Base-by-base conservation (phyloP, 2,113 vertebrate species). In the Chitala chitala region DNA sequence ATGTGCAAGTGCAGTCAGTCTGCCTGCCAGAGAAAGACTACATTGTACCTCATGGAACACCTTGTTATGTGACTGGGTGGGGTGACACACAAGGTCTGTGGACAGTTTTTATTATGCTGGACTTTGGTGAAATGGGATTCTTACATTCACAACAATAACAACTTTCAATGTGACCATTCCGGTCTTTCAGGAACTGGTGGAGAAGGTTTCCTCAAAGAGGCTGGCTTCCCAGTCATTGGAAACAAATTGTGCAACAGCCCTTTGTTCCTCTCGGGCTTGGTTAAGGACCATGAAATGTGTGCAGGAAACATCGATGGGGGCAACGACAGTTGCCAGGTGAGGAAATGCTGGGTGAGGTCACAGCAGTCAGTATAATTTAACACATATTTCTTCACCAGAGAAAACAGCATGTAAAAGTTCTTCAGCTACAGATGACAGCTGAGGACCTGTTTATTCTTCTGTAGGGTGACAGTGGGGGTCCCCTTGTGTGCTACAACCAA, bases 401-500 rank as follows among this genome's bases (percentile, higher is more conserved):
- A n/a, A n/a, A n/a, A n/a, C n/a, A n/a, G n/a, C n/a, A n/a, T n/a
- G n/a, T n/a, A n/a, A n/a, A n/a, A n/a, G n/a, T n/a, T n/a, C n/a
- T n/a, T n/a, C n/a, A n/a, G n/a, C n/a, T n/a, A n/a, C n/a, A n/a
- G n/a, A n/a, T n/a, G n/a, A n/a, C n/a, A n/a, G n/a, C n/a, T n/a
- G n/a, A 6, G 13, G 29, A 4, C 51, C 0, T 69, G 5, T 20
- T 76, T 75, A 64, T 79, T 0, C 79, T 51, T 73, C n/a, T n/a
- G n/a, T 75, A 99, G 96, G 97, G 97, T 15, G 97, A 99, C 92
- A 99, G 97, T 5, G 97, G 97, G 1, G 97, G 97, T 24, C 97
- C 97, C 63, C 89, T 99, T 29, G 93, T 96, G 53, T 99, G 97
- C 75, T 76, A 79, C 40, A 74, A 91, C 4, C 88, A 94, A 80